Base-by-base conservation (phyloP, 2,888 invertebrate species). In the Reticulitermes lucifugus region DNA sequence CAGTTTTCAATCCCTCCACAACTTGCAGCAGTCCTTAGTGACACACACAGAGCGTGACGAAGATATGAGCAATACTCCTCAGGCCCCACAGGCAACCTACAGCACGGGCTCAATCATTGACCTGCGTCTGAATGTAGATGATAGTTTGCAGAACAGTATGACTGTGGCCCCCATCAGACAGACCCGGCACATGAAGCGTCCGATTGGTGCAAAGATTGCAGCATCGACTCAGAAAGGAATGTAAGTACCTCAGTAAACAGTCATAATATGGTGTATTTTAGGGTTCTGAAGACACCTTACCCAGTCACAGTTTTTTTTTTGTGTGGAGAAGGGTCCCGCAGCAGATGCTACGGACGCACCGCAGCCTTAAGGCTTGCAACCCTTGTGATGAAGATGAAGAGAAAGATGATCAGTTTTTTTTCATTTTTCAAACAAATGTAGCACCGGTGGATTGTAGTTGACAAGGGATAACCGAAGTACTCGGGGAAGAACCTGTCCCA, bases 81-180 rank as follows among this genome's bases (percentile, higher is more conserved):
- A 77, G n/a, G 18, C 10, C 41, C n/a, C 77, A n/a, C 43, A 77
- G n/a, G n/a, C 41, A 46, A 77, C 77, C 10, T 77, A 41, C 35
- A 80, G 29, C 29, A 80, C 80, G 22, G 80, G 80, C 18, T 80
- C 81, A 18, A 43, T 81, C 21, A 81, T 81, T n/a, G 81, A 81
- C n/a, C 25, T 81, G 6, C 81, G 70, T 25, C 65, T 81, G n/a
- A 43, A 81, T 70, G 81, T 81, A 9, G 46, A 81, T 21, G 65
- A 81, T n/a, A 35, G n/a, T 41, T 43, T 18, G 12, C 43, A 65
- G 22, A 81, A 81, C 22, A 35, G 22, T 41, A 29, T 43, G 10
- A 43, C 65, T 43, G 77, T 77, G n/a, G 60, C 81, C 35, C 59
- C 60, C 5, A 14, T 70, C n/a, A 81, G n/a, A 43, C 65, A 43